Conservation (phyloP, 2,797 vertebrate genomes). For the Phataginus tetradactyla region DNA sequence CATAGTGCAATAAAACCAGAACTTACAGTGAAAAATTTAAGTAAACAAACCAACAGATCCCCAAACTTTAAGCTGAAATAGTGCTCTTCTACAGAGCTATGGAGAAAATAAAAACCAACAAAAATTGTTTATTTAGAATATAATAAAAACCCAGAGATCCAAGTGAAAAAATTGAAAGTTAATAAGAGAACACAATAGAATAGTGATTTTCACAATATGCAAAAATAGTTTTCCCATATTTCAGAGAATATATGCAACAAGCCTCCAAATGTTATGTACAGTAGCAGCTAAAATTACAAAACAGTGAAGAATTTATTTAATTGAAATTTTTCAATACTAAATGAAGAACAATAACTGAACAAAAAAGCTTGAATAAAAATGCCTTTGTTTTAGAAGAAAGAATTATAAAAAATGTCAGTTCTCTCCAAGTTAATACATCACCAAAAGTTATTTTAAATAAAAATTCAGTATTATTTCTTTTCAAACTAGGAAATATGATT, state of each 20-base stretch:
- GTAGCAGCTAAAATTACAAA: background rate
- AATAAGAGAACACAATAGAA: background rate
- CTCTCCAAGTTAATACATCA: background rate
- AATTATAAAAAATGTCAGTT: background rate
- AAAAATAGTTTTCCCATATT: background rate
- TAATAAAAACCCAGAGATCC: background rate
- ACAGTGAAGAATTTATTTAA: background rate
- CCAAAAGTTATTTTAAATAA: background rate
- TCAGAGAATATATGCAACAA: background rate
- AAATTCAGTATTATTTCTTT: background rate
- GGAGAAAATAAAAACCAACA: background rate
- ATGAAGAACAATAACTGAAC: background rate
- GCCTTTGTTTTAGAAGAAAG: background rate
- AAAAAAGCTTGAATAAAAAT: background rate
- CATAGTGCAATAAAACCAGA: background rate
- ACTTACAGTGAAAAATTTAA: background rate
- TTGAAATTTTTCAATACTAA: background rate
- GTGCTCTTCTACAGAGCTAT: background rate
- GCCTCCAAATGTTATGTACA: background rate
- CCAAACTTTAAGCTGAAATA: background rate
- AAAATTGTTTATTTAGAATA: background rate
- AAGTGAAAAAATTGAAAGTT: background rate
- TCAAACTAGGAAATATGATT: background rate
- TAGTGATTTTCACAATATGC: background rate
- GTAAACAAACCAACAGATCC: background rate